Evolutionary conservation across 2,797 vertebrate species (phyloP), one percentile per base, ranked within the genome.

Genomic region (Phrynocephalus vlangalii): DNA sequence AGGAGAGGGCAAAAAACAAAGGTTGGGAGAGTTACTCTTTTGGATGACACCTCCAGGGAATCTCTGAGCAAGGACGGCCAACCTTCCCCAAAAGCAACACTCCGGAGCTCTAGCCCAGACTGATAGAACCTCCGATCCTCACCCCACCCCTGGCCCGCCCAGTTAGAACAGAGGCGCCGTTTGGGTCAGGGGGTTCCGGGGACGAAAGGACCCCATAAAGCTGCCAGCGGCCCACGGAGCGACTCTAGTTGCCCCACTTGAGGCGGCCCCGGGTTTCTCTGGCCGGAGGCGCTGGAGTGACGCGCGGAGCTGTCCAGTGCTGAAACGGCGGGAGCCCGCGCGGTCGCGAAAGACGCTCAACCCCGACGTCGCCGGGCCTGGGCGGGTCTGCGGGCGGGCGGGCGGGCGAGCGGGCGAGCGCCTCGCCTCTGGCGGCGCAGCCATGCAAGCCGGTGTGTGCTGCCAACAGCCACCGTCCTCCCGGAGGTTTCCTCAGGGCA

Each of bases 271-370:
- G 33, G 33, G 6, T 18, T 48, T 4, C 33, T 6, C 44, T 16
- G 30, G 8, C 30, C 10, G 4, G 30, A 16, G 33, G 30, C 56
- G 22, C 83, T 24, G 1, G 63, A 15, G 44, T 0, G 33, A 10
- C 15, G 24, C 1, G 0, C 18, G n/a, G 52, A 63, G 70, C 84
- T 80, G 79, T 79, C 86, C 87, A 13, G 84, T 15, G 16, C 84
- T 86, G 66, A 84, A 70, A 85, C 5, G 24, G 11, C 48, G 24
- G 84, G 82, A 82, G 76, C 91, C 60, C 50, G 26, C 11, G 44
- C 44, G 26, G 28, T n/a, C 33, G 5, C 22, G 52, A 33, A 18
- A 30, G n/a, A 13, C 18, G 15, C 52, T 56, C 52, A 1, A 56
- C 52, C 9, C 52, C 52, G 52, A 56, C 52, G 52, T 63, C 33